Evolutionary conservation across 2,113 vertebrate species (phyloP).

Genomic region (Apaloderma vittatum): DNA sequence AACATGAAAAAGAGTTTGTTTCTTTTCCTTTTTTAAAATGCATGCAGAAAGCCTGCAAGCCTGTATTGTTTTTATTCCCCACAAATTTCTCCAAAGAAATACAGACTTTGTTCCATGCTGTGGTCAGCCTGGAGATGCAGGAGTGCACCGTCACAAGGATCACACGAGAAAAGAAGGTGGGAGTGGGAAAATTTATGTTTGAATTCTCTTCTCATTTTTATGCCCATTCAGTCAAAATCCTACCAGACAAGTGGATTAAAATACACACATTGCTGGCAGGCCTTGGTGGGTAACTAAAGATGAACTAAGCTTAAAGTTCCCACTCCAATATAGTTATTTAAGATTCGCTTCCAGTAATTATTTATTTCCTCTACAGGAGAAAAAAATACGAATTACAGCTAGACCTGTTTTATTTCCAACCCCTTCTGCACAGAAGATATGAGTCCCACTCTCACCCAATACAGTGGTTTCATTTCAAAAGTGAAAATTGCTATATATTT

Average conservation of each 20-base stretch:
- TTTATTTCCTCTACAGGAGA: not conserved
- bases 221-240: not conserved
- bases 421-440: not conserved
- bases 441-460: accelerated
- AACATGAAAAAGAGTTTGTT: not conserved
- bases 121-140: not conserved
- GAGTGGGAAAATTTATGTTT: not conserved
- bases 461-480: not conserved
- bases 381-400: not conserved
- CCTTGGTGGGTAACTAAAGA: not conserved
- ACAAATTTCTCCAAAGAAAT: not conserved
- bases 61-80: no score
- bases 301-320: not conserved
- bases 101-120: not conserved
- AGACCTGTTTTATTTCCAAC: not conserved
- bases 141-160: not conserved
- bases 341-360: not conserved
- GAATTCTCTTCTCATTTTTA: not conserved
- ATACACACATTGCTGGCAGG: not conserved
- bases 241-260: not conserved
- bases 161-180: not conserved
- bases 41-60: not conserved
- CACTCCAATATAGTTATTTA: not conserved
- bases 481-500: not conserved
- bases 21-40: not conserved